Evolutionary conservation across 1,140 invertebrate species (phyloP).

Genomic region (Cherax quadricarinatus): DNA sequence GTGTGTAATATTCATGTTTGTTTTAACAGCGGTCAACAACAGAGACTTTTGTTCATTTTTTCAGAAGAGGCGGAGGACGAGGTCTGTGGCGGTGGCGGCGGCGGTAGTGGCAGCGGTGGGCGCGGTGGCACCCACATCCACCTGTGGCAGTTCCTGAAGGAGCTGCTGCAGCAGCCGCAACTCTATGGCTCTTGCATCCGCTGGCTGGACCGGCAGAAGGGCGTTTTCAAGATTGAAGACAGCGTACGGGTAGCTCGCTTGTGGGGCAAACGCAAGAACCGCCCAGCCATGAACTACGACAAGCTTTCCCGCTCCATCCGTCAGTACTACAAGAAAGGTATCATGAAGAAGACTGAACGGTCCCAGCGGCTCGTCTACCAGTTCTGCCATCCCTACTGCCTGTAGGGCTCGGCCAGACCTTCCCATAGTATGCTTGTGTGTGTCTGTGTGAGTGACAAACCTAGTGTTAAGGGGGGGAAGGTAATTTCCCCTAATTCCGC

Average conservation of each 20-base stretch:
- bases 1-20: not conserved
- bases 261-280: conserved; percentile 98
- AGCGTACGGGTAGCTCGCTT: conserved; percentile 95
- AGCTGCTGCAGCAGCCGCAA: conserved; percentile 91
- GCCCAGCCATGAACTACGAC: conserved; percentile 99
- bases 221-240: conserved; percentile 99
- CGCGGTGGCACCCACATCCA: conserved; percentile 92
- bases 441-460: conserved; percentile 46
- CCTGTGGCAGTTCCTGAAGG: conserved; percentile 99
- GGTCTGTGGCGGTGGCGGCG: conserved; percentile 50
- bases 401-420: conserved; percentile 78
- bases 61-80: conserved; percentile 81
- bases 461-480: conserved; percentile 72
- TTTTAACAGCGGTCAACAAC: not conserved
- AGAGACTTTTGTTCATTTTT: conserved; percentile 65
- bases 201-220: conserved; percentile 95
- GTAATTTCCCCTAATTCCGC: conserved; percentile 72
- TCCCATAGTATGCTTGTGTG: conserved; percentile 39
- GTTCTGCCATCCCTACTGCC: conserved; percentile 96
- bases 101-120: conserved; percentile 74
- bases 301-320: conserved; percentile 97
- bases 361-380: conserved; percentile 99
- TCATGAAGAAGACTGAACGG: conserved; percentile 99
- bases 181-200: conserved; percentile 94
- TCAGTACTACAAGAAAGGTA: conserved; percentile 99